Base-by-base conservation (phyloP, 1,140 invertebrate genomes). In the Hypothenemus hampei region DNA sequence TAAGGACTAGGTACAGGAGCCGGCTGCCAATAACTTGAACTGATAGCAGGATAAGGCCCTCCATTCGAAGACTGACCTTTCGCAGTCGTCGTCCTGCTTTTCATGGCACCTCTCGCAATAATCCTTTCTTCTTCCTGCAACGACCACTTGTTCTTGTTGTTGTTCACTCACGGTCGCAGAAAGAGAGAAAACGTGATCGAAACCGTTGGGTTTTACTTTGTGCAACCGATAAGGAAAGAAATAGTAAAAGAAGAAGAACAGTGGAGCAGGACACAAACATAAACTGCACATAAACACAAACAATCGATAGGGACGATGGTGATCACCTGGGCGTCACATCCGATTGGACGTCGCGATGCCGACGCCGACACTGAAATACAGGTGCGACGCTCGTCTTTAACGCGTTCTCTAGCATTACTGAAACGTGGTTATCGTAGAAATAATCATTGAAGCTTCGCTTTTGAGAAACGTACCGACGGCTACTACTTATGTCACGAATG, bases 11-110 rank as follows among this genome's bases (percentile, higher is more conserved):
- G 81, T 72, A 83, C 81, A 45, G 82, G 77, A 62, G 85, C 81
- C 56, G 85, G 83, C 64, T 85, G 81, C 85, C 85, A 88, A 71
- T 87, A 87, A 66, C 84, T 81, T 66, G 84, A 81, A 73, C 81
- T 85, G 75, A 88, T 88, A 57, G 85, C 78, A 63, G 85, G 85
- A 76, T 87, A 87, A 67, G 75, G 11, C 11, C 31, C 36, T 16
- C 35, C 33, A 15, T 48, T 48, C 6, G 19, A 33, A 10, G 31
- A 19, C n/a, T 19, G 45, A 15, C 44, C 44, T 43, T 44, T 61
- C 10, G 46, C 46, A n/a, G n/a, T n/a, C 19, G 39, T 47, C 36
- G 55, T 57, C 41, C 54, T 58, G 51, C 66, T 67, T 58, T 70
- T 71, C 65, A 67, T 69, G 59, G 60, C 59, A 60, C 54, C 13